Conservation (phyloP, 2,113 vertebrate species). For the Scomber colias region DNA sequence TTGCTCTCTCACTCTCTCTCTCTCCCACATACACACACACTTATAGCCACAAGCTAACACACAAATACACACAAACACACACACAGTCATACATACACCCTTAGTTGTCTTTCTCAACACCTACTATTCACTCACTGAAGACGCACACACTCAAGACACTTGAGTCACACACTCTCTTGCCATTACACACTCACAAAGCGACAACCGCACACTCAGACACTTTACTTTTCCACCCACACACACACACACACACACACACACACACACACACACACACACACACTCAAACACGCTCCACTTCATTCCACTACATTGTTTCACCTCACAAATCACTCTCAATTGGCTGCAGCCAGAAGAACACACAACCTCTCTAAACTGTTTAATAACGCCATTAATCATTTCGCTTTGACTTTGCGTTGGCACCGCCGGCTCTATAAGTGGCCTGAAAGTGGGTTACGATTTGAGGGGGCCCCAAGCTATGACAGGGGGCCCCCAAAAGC, state of each 20-base stretch:
- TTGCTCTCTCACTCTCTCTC: conserved; percentile 19
- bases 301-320: conserved; percentile 61
- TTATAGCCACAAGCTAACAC: neutral
- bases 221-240: neutral
- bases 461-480: conserved; percentile 50
- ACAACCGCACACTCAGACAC: conserved; percentile 2
- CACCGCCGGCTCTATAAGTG: conserved; percentile 43
- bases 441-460: conserved; percentile 64
- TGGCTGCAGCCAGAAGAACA: conserved; percentile 60
- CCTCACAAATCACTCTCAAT: conserved; percentile 67
- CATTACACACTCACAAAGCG: neutral
- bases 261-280: conserved; percentile 13
- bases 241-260: conserved; percentile 19
- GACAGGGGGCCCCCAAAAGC: conserved; percentile 46
- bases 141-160: neutral
- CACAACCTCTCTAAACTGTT: conserved; percentile 61
- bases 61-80: neutral
- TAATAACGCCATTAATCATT: conserved; percentile 76
- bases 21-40: neutral
- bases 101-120: neutral
- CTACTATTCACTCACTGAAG: neutral
- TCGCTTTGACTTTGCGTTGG: conserved; percentile 40
- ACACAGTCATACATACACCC: neutral
- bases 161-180: neutral
- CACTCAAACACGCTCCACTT: conserved; percentile 34